A percentile compares a stretch with the other conserved stretches of the same genome.
Conservation (phyloP, 2,888 invertebrate species). For the Allygus modestus region DNA sequence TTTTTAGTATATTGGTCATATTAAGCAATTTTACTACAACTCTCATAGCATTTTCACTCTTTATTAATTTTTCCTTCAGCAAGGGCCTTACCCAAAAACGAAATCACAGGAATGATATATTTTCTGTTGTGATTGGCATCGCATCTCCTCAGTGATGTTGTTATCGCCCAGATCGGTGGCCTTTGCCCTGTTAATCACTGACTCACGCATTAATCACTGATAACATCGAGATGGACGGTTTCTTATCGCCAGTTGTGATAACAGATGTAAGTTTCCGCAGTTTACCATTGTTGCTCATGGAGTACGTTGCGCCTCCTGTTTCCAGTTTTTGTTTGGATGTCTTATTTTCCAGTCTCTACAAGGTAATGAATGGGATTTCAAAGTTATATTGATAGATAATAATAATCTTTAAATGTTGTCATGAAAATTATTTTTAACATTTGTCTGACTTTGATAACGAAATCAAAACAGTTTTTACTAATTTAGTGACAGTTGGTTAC, state of each 20-base stretch:
- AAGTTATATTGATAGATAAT: no score
- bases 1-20: no score
- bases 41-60: no score
- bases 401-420: no score
- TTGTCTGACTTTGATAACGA: no score
- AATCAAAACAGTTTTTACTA: no score
- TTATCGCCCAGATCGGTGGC: background rate
- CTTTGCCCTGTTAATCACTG: slow-evolving; percentile 16
- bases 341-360: slow-evolving; percentile 43
- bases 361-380: slow-evolving; percentile 29
- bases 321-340: slow-evolving; percentile 44
- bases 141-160: background rate
- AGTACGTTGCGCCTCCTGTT: slow-evolving; percentile 33
- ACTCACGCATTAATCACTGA: slow-evolving; percentile 43
- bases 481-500: no score
- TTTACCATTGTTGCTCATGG: slow-evolving; percentile 16
- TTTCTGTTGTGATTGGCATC: background rate
- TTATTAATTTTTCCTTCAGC: no score
- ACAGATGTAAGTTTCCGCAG: background rate
- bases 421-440: background rate
- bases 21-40: no score
- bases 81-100: no score
- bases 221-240: slow-evolving; percentile 25
- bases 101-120: background rate
- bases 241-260: background rate